Percentiles rank a stretch among this genome's conserved stretches.
Evolutionary conservation across 2,888 invertebrate genomes (phyloP).

Genomic region (Scotopteryx bipunctaria): DNA sequence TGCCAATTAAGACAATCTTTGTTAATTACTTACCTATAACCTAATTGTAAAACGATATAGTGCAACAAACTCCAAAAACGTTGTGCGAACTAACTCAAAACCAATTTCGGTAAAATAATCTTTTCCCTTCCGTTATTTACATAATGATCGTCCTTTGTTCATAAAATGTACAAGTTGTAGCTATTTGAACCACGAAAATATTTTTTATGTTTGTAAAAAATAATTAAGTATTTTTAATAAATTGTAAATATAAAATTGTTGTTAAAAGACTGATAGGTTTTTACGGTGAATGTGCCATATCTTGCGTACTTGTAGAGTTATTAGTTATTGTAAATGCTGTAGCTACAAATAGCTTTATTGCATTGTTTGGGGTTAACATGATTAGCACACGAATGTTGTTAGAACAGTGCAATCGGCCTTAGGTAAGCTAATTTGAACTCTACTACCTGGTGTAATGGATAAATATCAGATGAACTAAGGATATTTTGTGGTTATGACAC

Average conservation of each 20-base stretch:
- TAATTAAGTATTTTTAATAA: slow-evolving; percentile 16
- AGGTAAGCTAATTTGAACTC: slow-evolving; percentile 14
- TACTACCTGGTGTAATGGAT: slow-evolving; percentile 8
- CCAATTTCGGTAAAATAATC: no score
- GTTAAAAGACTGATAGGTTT: slow-evolving; percentile 78
- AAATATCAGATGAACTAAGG: background rate
- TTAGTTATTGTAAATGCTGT: slow-evolving; percentile 34
- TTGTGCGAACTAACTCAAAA: no score
- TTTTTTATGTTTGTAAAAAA: slow-evolving; percentile 8
- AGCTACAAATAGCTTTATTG: slow-evolving; percentile 37
- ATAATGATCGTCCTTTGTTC: no score
- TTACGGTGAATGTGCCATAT: slow-evolving; percentile 77
- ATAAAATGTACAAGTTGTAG: background rate
- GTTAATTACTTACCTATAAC: slow-evolving; percentile 36
- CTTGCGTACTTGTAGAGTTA: slow-evolving; percentile 45
- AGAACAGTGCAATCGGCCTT: slow-evolving; percentile 11
- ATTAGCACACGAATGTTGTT: slow-evolving; percentile 34
- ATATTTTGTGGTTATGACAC: background rate
- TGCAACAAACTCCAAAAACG: background rate
- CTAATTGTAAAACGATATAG: background rate
- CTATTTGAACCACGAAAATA: background rate
- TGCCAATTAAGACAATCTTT: slow-evolving; percentile 60
- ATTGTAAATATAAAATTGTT: slow-evolving; percentile 57
- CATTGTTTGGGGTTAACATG: slow-evolving; percentile 32
- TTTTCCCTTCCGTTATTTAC: no score